phyloP scores from a whole-genome alignment of 30 jellyfish, hydroid and myxozoan genomes.

The Haliclystus octoradiatus region DNA sequence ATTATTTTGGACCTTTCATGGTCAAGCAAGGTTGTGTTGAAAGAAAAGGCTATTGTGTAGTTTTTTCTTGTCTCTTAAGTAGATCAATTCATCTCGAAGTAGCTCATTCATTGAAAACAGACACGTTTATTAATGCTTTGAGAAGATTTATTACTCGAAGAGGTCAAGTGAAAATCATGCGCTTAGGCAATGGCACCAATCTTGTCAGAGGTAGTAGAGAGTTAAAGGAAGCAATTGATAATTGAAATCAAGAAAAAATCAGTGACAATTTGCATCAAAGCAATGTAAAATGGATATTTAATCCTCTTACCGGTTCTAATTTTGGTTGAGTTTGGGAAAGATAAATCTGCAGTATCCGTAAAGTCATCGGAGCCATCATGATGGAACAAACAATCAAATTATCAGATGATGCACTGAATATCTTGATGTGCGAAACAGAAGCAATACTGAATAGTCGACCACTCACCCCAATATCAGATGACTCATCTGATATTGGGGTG shows the following conservation, averaged over 20 bases:
- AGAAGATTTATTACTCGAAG: constrained; percentile 32
- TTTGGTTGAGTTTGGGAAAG: constrained; percentile 64
- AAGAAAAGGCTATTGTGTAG: constrained; percentile 34
- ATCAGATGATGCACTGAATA: constrained; percentile 36
- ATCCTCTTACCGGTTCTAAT: constrained; percentile 39
- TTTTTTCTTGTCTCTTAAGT: constrained; percentile 26
- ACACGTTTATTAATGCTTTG: constrained; percentile 26
- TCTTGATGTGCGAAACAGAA: constrained; percentile 42
- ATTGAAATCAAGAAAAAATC: constrained; percentile 24
- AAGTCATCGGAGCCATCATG: constrained; percentile 8
- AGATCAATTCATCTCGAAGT: constrained; percentile 50
- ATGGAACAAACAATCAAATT: constrained; percentile 17
- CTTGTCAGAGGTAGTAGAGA: constrained; percentile 6
- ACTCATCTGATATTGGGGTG: constrained; percentile 35
- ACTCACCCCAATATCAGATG: constrained; percentile 32
- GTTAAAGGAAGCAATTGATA: constrained; percentile 8
- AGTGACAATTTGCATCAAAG: too few relatives aligned
- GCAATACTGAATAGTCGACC: constrained; percentile 34
- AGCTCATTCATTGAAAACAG: constrained; percentile 26
- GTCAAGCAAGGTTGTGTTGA: constrained; percentile 22
- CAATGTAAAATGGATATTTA: constrained; percentile 18
- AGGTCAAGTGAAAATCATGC: constrained; percentile 18
- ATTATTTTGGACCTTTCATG: constrained; percentile 46
- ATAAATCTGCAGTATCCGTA: constrained; percentile 20
- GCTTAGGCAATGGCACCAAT: constrained; percentile 20